Conservation (phyloP, 2,797 vertebrate species). For the Lagodon rhomboides region DNA sequence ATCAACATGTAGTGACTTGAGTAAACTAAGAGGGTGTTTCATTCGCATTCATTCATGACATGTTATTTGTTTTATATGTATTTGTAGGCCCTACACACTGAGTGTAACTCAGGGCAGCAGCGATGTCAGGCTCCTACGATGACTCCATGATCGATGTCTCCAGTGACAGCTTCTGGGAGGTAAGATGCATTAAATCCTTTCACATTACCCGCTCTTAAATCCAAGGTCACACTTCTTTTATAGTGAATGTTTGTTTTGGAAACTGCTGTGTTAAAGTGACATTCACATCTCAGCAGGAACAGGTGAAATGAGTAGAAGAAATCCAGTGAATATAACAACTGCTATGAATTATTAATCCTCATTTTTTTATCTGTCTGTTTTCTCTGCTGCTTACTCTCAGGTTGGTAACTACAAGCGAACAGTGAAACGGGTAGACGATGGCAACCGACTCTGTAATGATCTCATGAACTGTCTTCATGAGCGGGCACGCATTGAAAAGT, state of each 20-base stretch:
- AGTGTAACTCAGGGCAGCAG: conserved; percentile 76
- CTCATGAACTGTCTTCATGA: conserved; percentile 98
- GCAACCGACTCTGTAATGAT: conserved; percentile 92
- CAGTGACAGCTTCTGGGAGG: conserved; percentile 99
- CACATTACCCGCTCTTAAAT: neutral
- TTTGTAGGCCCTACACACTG: conserved; percentile 60
- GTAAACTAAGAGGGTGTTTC: no score
- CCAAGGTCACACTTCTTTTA: neutral
- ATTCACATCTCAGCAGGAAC: neutral
- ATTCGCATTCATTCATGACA: neutral
- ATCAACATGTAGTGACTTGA: no score
- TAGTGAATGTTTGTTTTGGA: neutral
- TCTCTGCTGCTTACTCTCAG: conserved; percentile 72
- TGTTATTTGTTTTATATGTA: neutral
- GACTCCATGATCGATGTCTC: conserved; percentile 94
- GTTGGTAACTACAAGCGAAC: conserved; percentile 97
- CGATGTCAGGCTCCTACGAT: conserved; percentile 94
- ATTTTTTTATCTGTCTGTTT: neutral
- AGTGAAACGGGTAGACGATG: conserved; percentile 95
- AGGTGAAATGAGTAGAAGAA: neutral
- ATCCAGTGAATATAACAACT: neutral
- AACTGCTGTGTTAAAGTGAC: neutral
- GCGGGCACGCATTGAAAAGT: conserved; percentile 95
- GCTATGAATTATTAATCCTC: neutral
- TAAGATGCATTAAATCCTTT: conserved; percentile 63